Base-by-base conservation (phyloP, 2,888 invertebrate species). In the Eretmocerus hayati region DNA sequence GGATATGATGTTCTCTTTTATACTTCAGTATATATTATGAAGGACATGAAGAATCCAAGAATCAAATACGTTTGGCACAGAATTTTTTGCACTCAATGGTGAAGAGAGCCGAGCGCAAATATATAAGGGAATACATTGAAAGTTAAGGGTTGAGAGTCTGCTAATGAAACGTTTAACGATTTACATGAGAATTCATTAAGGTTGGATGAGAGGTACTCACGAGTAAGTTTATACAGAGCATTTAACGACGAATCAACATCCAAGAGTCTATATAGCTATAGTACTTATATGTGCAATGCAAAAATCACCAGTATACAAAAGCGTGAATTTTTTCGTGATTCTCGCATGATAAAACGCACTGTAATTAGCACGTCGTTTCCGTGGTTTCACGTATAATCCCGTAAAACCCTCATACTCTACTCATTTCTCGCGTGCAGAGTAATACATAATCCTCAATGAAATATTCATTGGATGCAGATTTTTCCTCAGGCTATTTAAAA, bases 401-500 rank as follows among this genome's bases (percentile, higher is more conserved):
- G n/a, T n/a, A n/a, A n/a, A n/a, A n/a, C n/a, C n/a, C n/a, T n/a
- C n/a, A n/a, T n/a, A n/a, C n/a, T n/a, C n/a, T n/a, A n/a, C n/a
- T n/a, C 41, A 23, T 22, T 16, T 20, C 43, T 30, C 37, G 46
- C 41, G 47, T 47, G 42, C 31, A 18, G 15, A n/a, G 26, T 15
- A 30, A 18, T 18, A 22, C 20, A 13, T 20, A 16, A 9, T 20
- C 15, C 18, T 16, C 26, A n/a, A 50, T 53, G 53, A 53, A 53
- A 53, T 53, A 53, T 53, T 53, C 53, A 53, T 53, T 46, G 45
- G 36, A 50, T 53, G 53, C 46, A 53, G 48, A 53, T 46, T 4
- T 11, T 36, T 30, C 19, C 13, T 39, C 15, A 30, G 16, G 43
- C 33, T 23, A 42, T 40, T 21, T 20, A 37, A 23, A 15, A 23